Conservation (phyloP, 2,113 vertebrate genomes). For the Hippocampus zosterae region DNA sequence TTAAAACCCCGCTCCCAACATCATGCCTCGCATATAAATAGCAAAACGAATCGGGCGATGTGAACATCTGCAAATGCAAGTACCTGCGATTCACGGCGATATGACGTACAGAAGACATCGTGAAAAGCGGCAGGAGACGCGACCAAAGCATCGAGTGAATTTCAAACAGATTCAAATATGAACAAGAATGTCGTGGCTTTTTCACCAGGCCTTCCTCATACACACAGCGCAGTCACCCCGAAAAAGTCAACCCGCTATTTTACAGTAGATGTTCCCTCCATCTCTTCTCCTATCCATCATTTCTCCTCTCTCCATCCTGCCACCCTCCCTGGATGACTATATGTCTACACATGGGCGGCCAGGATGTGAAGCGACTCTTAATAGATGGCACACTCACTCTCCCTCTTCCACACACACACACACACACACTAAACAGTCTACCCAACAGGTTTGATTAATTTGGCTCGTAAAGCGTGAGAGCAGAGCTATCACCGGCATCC, state of each 20-base stretch:
- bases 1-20: too few relatives aligned
- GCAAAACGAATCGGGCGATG: too few relatives aligned
- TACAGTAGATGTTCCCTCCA: constrained; percentile 33
- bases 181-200: too few relatives aligned
- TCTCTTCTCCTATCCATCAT: constrained; percentile 7
- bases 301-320: constrained; percentile 14
- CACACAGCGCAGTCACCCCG: constrained; percentile 20
- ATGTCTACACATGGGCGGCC: constrained; percentile 43
- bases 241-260: constrained; percentile 53
- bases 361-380: constrained; percentile 58
- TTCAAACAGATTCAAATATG: too few relatives aligned
- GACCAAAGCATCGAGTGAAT: too few relatives aligned
- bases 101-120: too few relatives aligned
- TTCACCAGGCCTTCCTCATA: too few relatives aligned
- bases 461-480: constrained; percentile 60
- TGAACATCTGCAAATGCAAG: too few relatives aligned
- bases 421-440: constrained; percentile 34
- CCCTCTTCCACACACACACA: constrained; percentile 27
- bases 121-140: too few relatives aligned
- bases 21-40: too few relatives aligned
- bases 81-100: too few relatives aligned
- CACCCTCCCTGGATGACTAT: constrained; percentile 40
- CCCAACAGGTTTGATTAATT: constrained; percentile 72
- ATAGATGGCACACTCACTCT: constrained; percentile 37
- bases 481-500: constrained; percentile 67